These are phyloP conservation scores for Mirounga angustirostris DNA, from an alignment of 2,113 vertebrate species.

Conservation along the genomic window DNA sequence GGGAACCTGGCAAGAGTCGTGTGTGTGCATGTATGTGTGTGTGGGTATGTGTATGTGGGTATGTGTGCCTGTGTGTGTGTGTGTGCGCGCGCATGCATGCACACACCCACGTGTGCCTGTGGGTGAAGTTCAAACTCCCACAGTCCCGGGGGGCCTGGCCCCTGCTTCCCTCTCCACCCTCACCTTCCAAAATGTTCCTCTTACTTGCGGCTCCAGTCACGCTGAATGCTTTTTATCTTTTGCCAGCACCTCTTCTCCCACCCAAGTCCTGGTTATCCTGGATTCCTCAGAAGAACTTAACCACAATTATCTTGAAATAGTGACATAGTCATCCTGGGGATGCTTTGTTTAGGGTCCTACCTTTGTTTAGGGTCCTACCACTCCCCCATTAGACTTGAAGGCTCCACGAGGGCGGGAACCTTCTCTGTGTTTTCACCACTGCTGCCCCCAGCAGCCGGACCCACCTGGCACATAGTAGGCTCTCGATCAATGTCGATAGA, in stretches of 20 bases:
- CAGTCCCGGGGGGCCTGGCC: neutral
- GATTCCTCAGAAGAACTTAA: neutral
- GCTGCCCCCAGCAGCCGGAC: neutral
- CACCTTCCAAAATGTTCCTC: neutral
- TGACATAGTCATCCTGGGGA: neutral
- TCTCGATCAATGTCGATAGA: neutral
- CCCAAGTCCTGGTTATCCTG: neutral
- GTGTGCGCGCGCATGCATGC: fast-evolving
- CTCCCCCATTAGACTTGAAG: neutral
- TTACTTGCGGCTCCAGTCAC: neutral
- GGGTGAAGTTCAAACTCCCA: neutral
- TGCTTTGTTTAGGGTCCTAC: neutral
- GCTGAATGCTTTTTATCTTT: neutral
- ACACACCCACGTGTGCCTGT: fast-evolving
- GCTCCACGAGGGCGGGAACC: neutral
- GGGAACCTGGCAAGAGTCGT: neutral
- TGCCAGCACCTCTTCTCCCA: neutral
- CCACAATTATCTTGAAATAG: neutral
- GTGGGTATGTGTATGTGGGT: too few species aligned
- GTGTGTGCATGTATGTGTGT: too few species aligned
- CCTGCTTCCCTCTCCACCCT: neutral
- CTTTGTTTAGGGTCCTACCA: neutral
- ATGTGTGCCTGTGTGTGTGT: neutral
- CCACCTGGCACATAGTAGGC: neutral
- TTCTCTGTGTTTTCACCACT: neutral